These are phyloP conservation scores for Leptobrachium ailaonicum DNA, from an alignment of 2,113 vertebrate genomes.

Conservation along the genomic window DNA sequence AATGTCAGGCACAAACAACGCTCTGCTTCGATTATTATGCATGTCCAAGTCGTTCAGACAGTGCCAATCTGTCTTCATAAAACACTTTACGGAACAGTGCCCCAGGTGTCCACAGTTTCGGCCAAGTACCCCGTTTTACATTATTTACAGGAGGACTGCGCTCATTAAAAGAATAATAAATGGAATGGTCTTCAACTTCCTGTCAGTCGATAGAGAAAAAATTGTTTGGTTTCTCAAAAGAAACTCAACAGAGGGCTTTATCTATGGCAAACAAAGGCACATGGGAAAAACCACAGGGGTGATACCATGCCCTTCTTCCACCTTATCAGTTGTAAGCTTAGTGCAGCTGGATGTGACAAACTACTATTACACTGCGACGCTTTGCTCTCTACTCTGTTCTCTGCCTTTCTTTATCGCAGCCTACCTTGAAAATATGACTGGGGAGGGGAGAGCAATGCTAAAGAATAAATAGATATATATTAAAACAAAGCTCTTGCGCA, in stretches of 20 bases:
- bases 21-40: constrained; percentile 30
- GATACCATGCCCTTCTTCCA: constrained; percentile 40
- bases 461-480: neutral
- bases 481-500: constrained; percentile 2
- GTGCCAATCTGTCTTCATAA: constrained; percentile 29
- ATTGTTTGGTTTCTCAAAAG: constrained; percentile 53
- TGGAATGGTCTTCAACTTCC: constrained; percentile 33
- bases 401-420: neutral
- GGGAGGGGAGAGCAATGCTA: neutral
- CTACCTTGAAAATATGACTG: neutral
- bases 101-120: constrained; percentile 34
- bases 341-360: constrained; percentile 55
- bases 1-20: constrained; percentile 18
- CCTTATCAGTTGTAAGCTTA: neutral
- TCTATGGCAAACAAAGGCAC: constrained; percentile 58
- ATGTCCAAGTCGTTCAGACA: constrained; percentile 32
- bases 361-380: neutral
- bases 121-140: constrained; percentile 42
- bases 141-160: constrained; percentile 40
- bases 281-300: constrained; percentile 27
- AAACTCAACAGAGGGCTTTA: constrained; percentile 35
- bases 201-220: constrained; percentile 22
- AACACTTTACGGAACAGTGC: constrained; percentile 26
- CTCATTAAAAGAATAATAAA: constrained; percentile 46
- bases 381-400: neutral